Conservation (phyloP, 2,888 invertebrate species). For the Sepiola atlantica region DNA sequence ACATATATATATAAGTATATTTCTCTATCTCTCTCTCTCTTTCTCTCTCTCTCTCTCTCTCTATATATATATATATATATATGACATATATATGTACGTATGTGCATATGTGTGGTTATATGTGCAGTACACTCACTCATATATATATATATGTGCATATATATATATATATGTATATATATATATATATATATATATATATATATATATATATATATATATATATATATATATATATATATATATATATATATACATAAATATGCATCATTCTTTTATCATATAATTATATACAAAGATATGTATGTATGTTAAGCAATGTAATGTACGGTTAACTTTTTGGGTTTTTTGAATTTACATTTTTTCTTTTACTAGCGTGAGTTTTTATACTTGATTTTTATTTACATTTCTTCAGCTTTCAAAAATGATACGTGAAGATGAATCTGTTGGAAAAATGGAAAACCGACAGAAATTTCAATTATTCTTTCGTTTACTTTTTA, state of each 20-base stretch:
- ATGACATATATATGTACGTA: no score
- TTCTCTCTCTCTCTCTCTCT: no score
- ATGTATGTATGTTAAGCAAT: not conserved
- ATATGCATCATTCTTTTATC: no score
- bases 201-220: no score
- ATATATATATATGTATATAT: no score
- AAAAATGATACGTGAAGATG: constrained; percentile 9
- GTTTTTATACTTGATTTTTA: not conserved
- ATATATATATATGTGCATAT: not conserved
- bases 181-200: no score
- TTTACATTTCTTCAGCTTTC: not conserved
- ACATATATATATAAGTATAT: no score
- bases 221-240: no score
- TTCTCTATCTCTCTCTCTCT: no score
- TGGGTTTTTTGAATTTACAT: not conserved
- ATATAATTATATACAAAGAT: not conserved
- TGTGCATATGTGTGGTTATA: no score
- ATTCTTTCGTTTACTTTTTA: not conserved
- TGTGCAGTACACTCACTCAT: not conserved
- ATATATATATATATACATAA: no score
- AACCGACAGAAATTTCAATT: not conserved
- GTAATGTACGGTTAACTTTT: not conserved
- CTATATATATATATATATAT: no score
- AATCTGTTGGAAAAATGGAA: not conserved
- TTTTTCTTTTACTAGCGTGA: not conserved